phyloP scores from a whole-genome alignment of 2,888 invertebrate genomes.

The Beris chalybata region DNA sequence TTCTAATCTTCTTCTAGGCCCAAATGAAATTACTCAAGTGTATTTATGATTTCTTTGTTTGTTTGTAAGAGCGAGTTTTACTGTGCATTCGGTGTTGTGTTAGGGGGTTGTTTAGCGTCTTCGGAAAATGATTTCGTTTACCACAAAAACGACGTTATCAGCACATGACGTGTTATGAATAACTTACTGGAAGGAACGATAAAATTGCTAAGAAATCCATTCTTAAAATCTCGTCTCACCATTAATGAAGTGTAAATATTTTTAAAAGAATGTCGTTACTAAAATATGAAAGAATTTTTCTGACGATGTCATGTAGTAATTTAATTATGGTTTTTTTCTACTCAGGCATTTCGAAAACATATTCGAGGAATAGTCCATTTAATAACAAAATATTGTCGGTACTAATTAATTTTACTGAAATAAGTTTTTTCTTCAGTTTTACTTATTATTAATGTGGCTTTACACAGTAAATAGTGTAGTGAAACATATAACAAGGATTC shows the following conservation, averaged over 20 bases:
- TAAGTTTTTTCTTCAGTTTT: background rate
- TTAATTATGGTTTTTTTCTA: too few species aligned
- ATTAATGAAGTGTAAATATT: constrained; percentile 38
- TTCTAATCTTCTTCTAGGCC: constrained; percentile 22
- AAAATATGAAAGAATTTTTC: background rate
- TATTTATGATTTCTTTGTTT: constrained; percentile 29
- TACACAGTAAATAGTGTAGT: too few species aligned
- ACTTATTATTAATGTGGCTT: background rate
- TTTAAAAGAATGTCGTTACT: constrained; percentile 29
- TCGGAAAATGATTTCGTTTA: constrained; percentile 1
- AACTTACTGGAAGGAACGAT: constrained; percentile 18
- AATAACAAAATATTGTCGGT: too few species aligned
- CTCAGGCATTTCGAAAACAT: too few species aligned
- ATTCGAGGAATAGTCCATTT: too few species aligned
- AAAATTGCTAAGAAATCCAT: constrained; percentile 3
- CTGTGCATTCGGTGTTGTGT: background rate
- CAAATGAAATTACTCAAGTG: constrained; percentile 30
- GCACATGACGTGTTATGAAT: constrained; percentile 16
- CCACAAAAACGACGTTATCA: constrained; percentile 20
- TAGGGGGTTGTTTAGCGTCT: background rate
- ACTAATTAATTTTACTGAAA: too few species aligned
- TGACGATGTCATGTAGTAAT: background rate
- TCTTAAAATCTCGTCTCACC: background rate
- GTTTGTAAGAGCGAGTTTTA: background rate
- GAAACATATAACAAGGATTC: too few species aligned